Base-by-base conservation (phyloP, 2,888 invertebrate species). In the Xanthia togata region DNA sequence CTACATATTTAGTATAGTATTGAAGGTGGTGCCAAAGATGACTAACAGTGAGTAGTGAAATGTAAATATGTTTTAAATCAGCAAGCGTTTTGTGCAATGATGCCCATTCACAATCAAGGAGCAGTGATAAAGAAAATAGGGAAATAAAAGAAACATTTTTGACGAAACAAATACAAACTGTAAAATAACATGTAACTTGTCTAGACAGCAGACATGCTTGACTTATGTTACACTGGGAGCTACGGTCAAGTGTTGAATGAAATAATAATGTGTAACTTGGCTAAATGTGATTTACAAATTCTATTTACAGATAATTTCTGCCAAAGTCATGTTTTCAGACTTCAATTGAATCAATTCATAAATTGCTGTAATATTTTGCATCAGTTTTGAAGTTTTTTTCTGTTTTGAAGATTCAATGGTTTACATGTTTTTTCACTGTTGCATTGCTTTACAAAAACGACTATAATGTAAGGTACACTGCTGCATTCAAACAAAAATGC, bases 11-110 rank as follows among this genome's bases (percentile, higher is more conserved):
- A 87, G 91, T 93, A 87, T 92, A 92, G 91, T 89, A 84, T 85
- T 90, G 87, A 89, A 89, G 91, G 90, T 90, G 90, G 89, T 92
- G 91, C 95, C 95, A 95, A 95, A 95, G 95, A 94, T 87, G 88
- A 89, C 84, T 83, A 70, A 81, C 83, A 85, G 81, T 88, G 82
- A 82, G 70, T 80, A 73, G 76, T 75, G 35, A 69, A 47, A 62
- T 73, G 65, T 72, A 69, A 69, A 69, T 73, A 74, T 68, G 63
- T 81, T 81, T 73, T 78, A 82, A 86, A 0, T 12, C 8, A n/a
- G 0, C 23, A 31, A 62, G 6, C 11, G 23, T 44, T 44, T 31
- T n/a, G 17, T 17, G 9, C 26, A 41, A 41, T 14, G 14, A 41
- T 57, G 1, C 26, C 38, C 35, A 20, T 14, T 26, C 38, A 41